Conservation (phyloP, 2,113 vertebrate genomes). For the Octodon degus region DNA sequence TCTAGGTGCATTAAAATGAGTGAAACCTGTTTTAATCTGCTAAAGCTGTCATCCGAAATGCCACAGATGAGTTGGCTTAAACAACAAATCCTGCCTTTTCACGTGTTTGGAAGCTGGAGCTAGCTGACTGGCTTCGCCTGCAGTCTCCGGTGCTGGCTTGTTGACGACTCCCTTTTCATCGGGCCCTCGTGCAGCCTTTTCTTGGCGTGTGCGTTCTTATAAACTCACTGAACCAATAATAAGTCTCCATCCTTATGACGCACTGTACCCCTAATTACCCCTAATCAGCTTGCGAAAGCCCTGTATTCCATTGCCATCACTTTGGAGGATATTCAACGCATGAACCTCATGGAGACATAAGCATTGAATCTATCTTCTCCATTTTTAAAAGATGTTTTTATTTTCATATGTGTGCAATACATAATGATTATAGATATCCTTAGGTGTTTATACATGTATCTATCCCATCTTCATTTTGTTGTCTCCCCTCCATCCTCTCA, state of each 20-base stretch:
- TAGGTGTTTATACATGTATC: not conserved
- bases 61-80: not conserved
- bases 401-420: not conserved
- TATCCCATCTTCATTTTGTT: not conserved
- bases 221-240: not conserved
- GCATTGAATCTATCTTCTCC: not conserved
- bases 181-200: not conserved
- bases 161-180: not conserved
- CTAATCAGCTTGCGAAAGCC: not conserved
- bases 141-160: not conserved
- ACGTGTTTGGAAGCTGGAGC: not conserved
- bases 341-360: not conserved
- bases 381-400: not conserved
- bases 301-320: not conserved
- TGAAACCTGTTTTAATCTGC: not conserved
- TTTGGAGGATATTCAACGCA: not conserved
- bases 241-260: not conserved
- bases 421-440: not conserved
- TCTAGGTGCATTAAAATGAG: not conserved
- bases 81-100: not conserved
- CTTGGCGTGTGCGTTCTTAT: not conserved
- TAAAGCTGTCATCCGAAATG: not conserved
- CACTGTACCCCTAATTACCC: not conserved
- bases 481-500: not conserved
- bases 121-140: not conserved